Evolutionary conservation across 2,113 vertebrate genomes (phyloP).

Genomic region (Oreocharis arfaki): DNA sequence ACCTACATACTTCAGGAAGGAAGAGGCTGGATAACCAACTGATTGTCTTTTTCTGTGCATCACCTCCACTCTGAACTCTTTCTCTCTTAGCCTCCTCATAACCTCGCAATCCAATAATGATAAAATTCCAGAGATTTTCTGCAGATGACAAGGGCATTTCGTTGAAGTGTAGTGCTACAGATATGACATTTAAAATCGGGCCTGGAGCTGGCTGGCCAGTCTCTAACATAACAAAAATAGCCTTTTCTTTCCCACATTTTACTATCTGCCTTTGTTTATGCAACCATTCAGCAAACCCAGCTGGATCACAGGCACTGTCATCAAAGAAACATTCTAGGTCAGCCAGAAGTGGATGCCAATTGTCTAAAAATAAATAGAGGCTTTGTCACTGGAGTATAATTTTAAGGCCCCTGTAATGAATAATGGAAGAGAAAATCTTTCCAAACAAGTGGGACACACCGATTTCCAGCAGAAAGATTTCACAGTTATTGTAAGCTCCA

Average conservation of each 20-base stretch:
- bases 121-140: conserved; percentile 28
- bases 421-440: conserved; percentile 25
- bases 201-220: not conserved
- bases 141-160: not conserved
- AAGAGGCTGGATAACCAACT: not conserved
- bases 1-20: conserved; percentile 1
- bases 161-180: not conserved
- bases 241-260: conserved; percentile 46
- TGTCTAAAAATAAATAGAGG: conserved; percentile 55
- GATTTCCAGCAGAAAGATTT: conserved; percentile 37
- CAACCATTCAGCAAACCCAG: conserved; percentile 56
- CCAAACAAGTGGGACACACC: conserved; percentile 17
- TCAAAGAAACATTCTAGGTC: conserved; percentile 53
- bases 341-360: conserved; percentile 55
- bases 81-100: not conserved
- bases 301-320: conserved; percentile 49
- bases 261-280: conserved; percentile 59
- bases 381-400: conserved; percentile 42
- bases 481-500: conserved; percentile 4
- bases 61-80: not conserved
- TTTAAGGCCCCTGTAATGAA: conserved; percentile 54
- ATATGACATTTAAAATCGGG: not conserved
- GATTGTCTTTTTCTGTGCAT: not conserved
- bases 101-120: conserved; percentile 3
- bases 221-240: conserved; percentile 31